Percentiles rank a stretch among this genome's conserved stretches.
These are phyloP conservation scores for Siniperca knerii DNA, from an alignment of 2,113 vertebrate species.

Conservation along the genomic window DNA sequence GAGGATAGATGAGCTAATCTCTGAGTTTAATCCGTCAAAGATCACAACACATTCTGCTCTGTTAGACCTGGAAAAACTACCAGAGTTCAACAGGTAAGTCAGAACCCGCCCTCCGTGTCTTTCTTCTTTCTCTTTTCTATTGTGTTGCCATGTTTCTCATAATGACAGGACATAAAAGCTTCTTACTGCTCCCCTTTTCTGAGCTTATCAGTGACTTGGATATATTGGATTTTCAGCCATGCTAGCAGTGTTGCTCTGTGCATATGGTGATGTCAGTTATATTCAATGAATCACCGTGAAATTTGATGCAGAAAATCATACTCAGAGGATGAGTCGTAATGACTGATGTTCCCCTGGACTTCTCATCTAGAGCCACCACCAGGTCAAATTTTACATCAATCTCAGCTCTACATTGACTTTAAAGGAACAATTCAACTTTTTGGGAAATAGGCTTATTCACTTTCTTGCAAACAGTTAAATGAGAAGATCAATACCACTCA, in stretches of 20 bases:
- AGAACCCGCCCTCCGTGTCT: background rate
- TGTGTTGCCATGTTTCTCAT: background rate
- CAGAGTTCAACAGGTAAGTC: constrained; percentile 92
- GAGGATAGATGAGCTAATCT: constrained; percentile 88
- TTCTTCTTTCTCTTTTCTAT: background rate
- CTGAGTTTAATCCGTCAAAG: constrained; percentile 89
- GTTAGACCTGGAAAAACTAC: constrained; percentile 91
- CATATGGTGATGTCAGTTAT: background rate
- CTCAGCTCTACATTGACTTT: no score
- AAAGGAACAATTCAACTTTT: no score
- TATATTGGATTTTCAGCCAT: background rate
- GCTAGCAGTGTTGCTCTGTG: background rate
- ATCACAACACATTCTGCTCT: constrained; percentile 93
- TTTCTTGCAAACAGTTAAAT: no score
- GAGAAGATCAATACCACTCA: no score
- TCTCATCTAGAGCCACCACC: no score
- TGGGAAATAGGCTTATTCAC: background rate
- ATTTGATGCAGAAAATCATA: no score
- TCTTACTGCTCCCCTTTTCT: background rate
- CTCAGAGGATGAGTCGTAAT: no score
- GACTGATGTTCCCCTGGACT: no score
- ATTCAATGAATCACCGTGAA: background rate
- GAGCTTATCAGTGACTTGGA: background rate
- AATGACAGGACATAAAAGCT: background rate
- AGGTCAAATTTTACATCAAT: no score